phyloP scores from a whole-genome alignment of 1,140 invertebrate species.

The Tetraneura akinire region DNA sequence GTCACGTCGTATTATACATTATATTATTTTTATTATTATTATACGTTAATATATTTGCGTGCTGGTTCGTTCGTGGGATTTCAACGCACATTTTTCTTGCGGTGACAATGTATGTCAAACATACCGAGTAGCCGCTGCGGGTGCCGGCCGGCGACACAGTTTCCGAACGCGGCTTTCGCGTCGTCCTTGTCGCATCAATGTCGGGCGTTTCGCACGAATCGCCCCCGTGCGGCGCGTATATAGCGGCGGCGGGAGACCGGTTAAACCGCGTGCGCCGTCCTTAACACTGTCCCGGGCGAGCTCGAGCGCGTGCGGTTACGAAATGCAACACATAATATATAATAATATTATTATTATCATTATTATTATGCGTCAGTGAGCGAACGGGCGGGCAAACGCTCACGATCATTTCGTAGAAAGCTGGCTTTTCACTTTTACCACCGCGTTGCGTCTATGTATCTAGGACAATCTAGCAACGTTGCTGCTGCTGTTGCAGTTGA shows the following conservation, averaged over 20 bases:
- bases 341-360: too few species aligned
- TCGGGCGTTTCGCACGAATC: constrained; percentile 40
- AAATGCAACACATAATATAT: constrained; percentile 1
- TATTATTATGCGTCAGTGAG: neutral
- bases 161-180: neutral
- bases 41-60: too few species aligned
- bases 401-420: constrained; percentile 29
- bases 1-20: neutral
- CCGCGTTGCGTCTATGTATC: too few species aligned
- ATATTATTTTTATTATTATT: too few species aligned
- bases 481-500: neutral
- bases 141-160: constrained; percentile 38
- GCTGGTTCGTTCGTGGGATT: neutral
- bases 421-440: constrained; percentile 46
- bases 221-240: neutral
- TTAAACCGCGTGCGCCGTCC: constrained; percentile 16
- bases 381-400: neutral
- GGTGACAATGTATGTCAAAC: neutral
- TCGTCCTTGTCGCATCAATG: constrained; percentile 47
- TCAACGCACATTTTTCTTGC: too few species aligned
- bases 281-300: constrained; percentile 49
- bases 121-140: neutral
- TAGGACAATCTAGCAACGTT: constrained; percentile 6
- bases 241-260: neutral
- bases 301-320: constrained; percentile 14